Percentiles rank a stretch among this genome's conserved stretches.
phyloP scores from a whole-genome alignment of 2,797 vertebrate species.

The Urophycis tenuis region DNA sequence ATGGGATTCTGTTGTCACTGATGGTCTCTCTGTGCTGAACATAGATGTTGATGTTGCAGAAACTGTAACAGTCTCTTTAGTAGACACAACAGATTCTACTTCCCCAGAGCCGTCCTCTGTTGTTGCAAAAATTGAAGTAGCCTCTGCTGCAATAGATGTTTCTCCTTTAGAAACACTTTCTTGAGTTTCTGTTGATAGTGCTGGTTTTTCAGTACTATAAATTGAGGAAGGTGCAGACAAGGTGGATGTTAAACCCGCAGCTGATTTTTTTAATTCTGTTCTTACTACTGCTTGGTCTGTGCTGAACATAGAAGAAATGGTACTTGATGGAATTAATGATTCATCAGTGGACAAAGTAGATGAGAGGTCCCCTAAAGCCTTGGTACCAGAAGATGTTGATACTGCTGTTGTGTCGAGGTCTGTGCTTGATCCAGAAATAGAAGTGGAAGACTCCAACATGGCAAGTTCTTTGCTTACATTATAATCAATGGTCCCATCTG shows the following conservation, averaged over 20 bases:
- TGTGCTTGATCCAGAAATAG: slow-evolving; percentile 6
- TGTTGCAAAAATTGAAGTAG: background rate
- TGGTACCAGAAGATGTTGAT: background rate
- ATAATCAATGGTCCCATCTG: background rate
- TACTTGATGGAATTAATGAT: background rate
- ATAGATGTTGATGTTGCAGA: slow-evolving; percentile 6
- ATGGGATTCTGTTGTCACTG: slow-evolving; percentile 8
- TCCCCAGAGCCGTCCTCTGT: background rate
- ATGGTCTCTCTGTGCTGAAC: slow-evolving; percentile 27
- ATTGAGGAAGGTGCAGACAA: slow-evolving; percentile 11
- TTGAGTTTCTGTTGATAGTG: slow-evolving; percentile 6
- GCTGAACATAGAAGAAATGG: background rate
- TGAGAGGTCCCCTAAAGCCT: background rate
- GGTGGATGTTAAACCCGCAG: slow-evolving; percentile 9
- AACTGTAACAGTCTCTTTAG: background rate
- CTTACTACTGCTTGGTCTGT: background rate
- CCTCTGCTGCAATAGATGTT: background rate
- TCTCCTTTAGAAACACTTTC: background rate
- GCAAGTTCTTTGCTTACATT: background rate
- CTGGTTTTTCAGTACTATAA: slow-evolving; percentile 24
- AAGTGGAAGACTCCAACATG: slow-evolving; percentile 3
- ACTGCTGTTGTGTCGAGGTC: background rate
- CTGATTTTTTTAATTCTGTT: slow-evolving; percentile 10
- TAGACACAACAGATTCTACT: background rate
- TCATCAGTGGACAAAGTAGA: background rate